These are phyloP conservation scores for Athalia circularis DNA, from an alignment of 2,888 invertebrate species.

Conservation along the genomic window DNA sequence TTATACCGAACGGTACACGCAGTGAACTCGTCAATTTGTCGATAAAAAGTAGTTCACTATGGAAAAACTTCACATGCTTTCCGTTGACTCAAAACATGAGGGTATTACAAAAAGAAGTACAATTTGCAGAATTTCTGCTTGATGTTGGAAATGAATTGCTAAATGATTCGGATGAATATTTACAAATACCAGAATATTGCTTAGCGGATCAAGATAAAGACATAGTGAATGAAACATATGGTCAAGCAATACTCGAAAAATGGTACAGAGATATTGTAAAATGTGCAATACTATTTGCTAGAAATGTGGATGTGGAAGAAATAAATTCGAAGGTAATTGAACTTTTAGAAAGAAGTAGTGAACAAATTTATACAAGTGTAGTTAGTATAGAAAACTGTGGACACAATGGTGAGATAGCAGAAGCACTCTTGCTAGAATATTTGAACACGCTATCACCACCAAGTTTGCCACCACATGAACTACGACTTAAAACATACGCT, in stretches of 20 bases:
- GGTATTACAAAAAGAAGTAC: slow-evolving; percentile 48
- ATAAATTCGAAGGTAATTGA: slow-evolving; percentile 3
- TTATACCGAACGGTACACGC: not conserved
- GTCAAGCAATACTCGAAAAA: slow-evolving; percentile 42
- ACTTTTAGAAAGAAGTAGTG: not conserved
- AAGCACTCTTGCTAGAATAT: slow-evolving; percentile 50
- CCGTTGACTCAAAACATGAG: slow-evolving; percentile 51
- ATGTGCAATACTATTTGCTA: slow-evolving; percentile 36
- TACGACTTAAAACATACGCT: too few relatives aligned
- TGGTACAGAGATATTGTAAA: not conserved
- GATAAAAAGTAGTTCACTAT: slow-evolving; percentile 55
- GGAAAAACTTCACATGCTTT: slow-evolving; percentile 51
- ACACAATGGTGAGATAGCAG: slow-evolving; percentile 47
- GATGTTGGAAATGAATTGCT: slow-evolving; percentile 39
- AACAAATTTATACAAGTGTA: too few relatives aligned
- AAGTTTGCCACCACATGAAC: slow-evolving; percentile 49
- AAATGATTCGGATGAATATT: too few relatives aligned
- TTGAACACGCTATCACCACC: slow-evolving; percentile 49
- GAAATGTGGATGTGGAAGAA: slow-evolving; percentile 29
- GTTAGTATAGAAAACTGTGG: not conserved
- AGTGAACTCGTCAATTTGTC: slow-evolving; percentile 50
- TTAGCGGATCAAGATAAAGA: too few relatives aligned
- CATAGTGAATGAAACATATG: slow-evolving; percentile 45
- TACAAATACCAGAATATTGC: too few relatives aligned
- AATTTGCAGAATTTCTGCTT: slow-evolving; percentile 52